Base-by-base conservation (phyloP, 2,113 vertebrate species). In the Cardinalis cardinalis region DNA sequence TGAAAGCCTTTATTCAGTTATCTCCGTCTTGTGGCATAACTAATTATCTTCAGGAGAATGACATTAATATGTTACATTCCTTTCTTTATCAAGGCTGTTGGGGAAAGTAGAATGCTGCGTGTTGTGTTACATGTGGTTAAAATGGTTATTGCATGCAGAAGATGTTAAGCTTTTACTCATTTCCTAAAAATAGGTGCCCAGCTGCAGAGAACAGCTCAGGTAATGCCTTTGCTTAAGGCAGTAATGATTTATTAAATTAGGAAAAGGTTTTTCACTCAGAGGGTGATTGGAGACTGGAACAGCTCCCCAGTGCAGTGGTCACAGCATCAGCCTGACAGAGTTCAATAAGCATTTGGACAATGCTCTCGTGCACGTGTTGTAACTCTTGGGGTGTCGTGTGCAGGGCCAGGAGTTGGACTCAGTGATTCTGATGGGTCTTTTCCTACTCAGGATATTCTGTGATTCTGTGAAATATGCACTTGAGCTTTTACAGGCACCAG, bases 381-480 rank as follows among this genome's bases (percentile, higher is more conserved):
- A n/a, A 46, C 24, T 46, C 44, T 25, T 73, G 28, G 9, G 19
- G 10, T 0, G 0, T 52, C 0, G 0, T 60, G 6, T 59, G 38
- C 19, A 46, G 11, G 38, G 29, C n/a, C 46, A 12, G 44, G 53
- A 66, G 29, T 12, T 81, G 52, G 38, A 40, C 32, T 80, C 18
- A 25, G 0, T 31, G n/a, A 12, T 46, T 44, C 46, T 66, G 14
- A 29, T 46, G 29, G 9, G 14, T 34, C 38, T 16, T 6, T 59
- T 73, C 46, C 20, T 53, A 10, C 24, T 68, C 29, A 34, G 16
- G 14, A 12, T 60, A 13, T 46, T 40, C 29, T 20, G 1, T 38
- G 19, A 17, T 65, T 65, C 8, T 66, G 17, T 60, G 29, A 76
- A 65, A 56, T 41, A 46, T 0, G 1, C 48, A 12, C 18, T 60